These are phyloP conservation scores for Tachyglossus aculeatus DNA, from an alignment of 2,797 vertebrate genomes.

Conservation along the genomic window DNA sequence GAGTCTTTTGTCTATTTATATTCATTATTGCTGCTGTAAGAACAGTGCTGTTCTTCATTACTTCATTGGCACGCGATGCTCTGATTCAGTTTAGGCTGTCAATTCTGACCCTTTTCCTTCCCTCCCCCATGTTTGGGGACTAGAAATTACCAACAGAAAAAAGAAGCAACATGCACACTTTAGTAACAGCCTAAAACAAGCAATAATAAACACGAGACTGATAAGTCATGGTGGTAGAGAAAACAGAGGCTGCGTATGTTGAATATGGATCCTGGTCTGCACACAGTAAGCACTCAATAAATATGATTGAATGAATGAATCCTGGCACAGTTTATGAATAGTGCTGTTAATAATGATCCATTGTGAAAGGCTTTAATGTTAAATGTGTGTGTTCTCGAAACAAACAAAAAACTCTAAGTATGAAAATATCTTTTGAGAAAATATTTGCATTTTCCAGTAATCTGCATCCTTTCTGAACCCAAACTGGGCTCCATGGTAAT, in stretches of 20 bases:
- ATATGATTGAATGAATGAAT: too few relatives aligned
- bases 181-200: constrained; percentile 34
- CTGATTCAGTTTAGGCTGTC: constrained; percentile 67
- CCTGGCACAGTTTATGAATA: too few relatives aligned
- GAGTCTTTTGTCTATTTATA: constrained; percentile 67
- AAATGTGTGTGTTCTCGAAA: too few relatives aligned
- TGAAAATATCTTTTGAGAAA: too few relatives aligned
- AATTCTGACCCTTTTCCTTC: constrained; percentile 61
- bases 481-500: too few relatives aligned
- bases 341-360: too few relatives aligned
- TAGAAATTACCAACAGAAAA: constrained; percentile 58
- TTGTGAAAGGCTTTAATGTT: too few relatives aligned
- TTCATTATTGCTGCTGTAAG: constrained; percentile 67
- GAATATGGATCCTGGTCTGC: constrained; percentile 27
- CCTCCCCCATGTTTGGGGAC: constrained; percentile 36
- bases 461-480: too few relatives aligned
- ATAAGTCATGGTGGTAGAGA: constrained; percentile 32
- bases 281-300: too few relatives aligned
- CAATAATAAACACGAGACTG: neutral
- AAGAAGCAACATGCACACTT: constrained; percentile 31
- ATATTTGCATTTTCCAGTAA: too few relatives aligned
- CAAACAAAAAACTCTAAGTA: too few relatives aligned
- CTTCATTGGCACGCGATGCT: constrained; percentile 66
- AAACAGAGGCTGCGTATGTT: constrained; percentile 24
- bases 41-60: constrained; percentile 73